A percentile compares a stretch with the other conserved stretches of the same genome.
Evolutionary conservation across 1,140 invertebrate species (phyloP).

Genomic region (Aphaenogaster ashmeadi): DNA sequence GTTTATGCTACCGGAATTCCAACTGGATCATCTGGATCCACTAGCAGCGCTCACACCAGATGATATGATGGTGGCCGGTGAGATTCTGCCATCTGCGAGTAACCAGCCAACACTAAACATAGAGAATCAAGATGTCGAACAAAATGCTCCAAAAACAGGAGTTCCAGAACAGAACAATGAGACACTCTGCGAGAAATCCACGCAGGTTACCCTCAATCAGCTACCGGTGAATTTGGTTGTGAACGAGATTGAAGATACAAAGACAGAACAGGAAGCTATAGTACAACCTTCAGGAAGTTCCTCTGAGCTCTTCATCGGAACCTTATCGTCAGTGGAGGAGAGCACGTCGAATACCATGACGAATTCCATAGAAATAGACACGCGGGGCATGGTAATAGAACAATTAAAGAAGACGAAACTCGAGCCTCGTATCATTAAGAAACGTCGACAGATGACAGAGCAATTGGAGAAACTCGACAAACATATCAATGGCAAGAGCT

Average conservation of each 20-base stretch:
- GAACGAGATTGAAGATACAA: background rate
- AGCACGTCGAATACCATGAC: background rate
- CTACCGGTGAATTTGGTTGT: slow-evolving; percentile 7
- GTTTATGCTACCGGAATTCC: slow-evolving; percentile 83
- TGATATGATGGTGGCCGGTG: slow-evolving; percentile 82
- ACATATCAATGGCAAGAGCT: slow-evolving; percentile 44
- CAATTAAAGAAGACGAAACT: slow-evolving; percentile 63
- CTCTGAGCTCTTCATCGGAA: slow-evolving; percentile 42
- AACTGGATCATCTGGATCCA: slow-evolving; percentile 83
- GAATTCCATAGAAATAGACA: slow-evolving; percentile 8
- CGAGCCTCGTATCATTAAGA: slow-evolving; percentile 76
- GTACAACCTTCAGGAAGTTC: background rate
- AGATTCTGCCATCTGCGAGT: slow-evolving; percentile 80
- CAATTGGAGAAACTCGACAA: slow-evolving; percentile 54
- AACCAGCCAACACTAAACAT: slow-evolving; percentile 59
- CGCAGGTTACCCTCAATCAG: slow-evolving; percentile 20
- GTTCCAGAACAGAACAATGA: slow-evolving; percentile 1
- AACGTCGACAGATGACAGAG: slow-evolving; percentile 63
- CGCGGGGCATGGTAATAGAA: slow-evolving; percentile 60
- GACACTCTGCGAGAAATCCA: slow-evolving; percentile 42
- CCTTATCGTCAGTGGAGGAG: background rate
- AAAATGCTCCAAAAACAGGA: slow-evolving; percentile 29
- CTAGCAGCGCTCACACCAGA: slow-evolving; percentile 77
- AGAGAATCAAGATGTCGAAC: slow-evolving; percentile 47
- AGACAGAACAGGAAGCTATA: background rate